These are phyloP conservation scores for Eilema griseolum DNA, from an alignment of 2,888 invertebrate genomes.

Conservation along the genomic window DNA sequence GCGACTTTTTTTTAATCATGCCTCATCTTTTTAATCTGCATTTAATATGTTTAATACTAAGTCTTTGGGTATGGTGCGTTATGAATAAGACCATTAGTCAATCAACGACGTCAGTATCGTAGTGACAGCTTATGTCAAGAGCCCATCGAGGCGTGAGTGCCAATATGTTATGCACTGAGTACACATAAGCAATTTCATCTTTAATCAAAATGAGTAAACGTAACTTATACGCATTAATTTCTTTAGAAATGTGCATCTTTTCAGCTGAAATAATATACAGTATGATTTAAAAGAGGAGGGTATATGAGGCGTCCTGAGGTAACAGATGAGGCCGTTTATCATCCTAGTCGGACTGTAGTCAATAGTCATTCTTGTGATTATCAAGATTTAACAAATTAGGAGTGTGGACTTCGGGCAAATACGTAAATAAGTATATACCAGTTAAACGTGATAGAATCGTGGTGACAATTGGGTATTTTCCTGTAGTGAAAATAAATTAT, in stretches of 20 bases:
- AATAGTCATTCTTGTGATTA: too few relatives aligned
- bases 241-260: neutral
- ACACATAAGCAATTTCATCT: conserved; percentile 16
- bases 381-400: too few relatives aligned
- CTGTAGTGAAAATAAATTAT: too few relatives aligned
- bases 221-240: neutral
- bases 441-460: too few relatives aligned
- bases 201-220: conserved; percentile 12
- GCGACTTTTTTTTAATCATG: too few relatives aligned
- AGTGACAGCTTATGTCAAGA: conserved; percentile 59
- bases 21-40: neutral
- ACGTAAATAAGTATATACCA: too few relatives aligned
- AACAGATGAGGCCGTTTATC: too few relatives aligned
- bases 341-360: too few relatives aligned
- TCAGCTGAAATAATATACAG: neutral
- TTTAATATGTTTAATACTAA: neutral
- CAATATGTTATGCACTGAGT: conserved; percentile 57
- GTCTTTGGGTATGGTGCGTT: conserved; percentile 16
- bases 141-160: conserved; percentile 54
- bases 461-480: too few relatives aligned
- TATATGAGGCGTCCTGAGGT: too few relatives aligned
- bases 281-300: too few relatives aligned
- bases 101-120: conserved; percentile 52
- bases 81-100: conserved; percentile 58
- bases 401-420: too few relatives aligned